These are phyloP conservation scores for Acanthopagrus latus DNA, from an alignment of 2,797 vertebrate species.

Conservation along the genomic window DNA sequence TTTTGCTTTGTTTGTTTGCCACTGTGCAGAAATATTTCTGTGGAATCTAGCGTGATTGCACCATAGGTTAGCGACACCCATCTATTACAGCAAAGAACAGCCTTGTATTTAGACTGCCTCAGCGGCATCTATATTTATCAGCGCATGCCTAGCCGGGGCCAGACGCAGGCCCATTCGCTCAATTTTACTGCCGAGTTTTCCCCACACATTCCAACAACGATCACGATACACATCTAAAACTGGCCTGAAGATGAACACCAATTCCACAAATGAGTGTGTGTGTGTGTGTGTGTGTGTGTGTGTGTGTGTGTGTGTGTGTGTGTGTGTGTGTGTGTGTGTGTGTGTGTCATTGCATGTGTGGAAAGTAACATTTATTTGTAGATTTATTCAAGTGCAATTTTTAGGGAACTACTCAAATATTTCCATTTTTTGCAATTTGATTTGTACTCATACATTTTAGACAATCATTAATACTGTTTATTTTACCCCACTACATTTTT, in stretches of 20 bases:
- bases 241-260: conserved; percentile 36
- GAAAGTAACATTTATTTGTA: conserved; percentile 14
- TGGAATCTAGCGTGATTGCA: conserved; percentile 89
- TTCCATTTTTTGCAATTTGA: background rate
- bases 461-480: background rate
- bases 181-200: conserved; percentile 74
- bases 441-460: background rate
- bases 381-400: background rate
- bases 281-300: conserved; percentile 20
- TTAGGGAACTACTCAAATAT: background rate
- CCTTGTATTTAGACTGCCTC: conserved; percentile 92
- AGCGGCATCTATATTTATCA: conserved; percentile 91
- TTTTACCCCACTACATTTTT: background rate
- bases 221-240: conserved; percentile 61
- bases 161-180: conserved; percentile 66
- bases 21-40: conserved; percentile 85
- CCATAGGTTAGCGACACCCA: conserved; percentile 90
- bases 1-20: conserved; percentile 87
- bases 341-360: conserved; percentile 13
- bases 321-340: no score
- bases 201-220: conserved; percentile 74
- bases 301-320: no score
- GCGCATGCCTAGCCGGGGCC: conserved; percentile 81
- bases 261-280: conserved; percentile 35
- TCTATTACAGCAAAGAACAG: conserved; percentile 90